phyloP scores from a whole-genome alignment of 2,797 vertebrate genomes.

The Paedocypris micromegethes region DNA sequence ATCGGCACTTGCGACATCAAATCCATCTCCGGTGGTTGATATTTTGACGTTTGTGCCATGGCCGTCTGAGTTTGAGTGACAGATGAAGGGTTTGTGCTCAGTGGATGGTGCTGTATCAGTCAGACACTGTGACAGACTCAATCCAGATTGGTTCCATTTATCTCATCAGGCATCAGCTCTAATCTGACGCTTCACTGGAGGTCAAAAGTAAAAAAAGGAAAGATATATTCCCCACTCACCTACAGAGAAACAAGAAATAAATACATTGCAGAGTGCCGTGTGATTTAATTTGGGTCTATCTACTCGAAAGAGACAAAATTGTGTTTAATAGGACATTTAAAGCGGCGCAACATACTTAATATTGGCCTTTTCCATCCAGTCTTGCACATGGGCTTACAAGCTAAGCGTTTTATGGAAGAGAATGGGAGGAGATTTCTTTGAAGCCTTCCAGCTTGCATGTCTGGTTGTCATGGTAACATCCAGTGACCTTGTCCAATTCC shows the following conservation, averaged over 20 bases:
- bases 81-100: conserved; percentile 16
- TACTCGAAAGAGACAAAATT: background rate
- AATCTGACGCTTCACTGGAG: conserved; percentile 32
- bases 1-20: background rate
- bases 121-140: conserved; percentile 34
- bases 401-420: conserved; percentile 36
- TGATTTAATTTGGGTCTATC: too few species aligned
- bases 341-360: conserved; percentile 1
- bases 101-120: conserved; percentile 21
- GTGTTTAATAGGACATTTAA: background rate
- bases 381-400: conserved; percentile 24
- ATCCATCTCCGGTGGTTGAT: too few species aligned
- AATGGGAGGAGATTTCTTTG: conserved; percentile 31
- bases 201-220: conserved; percentile 17
- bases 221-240: background rate
- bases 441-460: conserved; percentile 47
- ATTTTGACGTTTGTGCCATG: background rate
- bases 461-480: conserved; percentile 51
- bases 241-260: background rate
- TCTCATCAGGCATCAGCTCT: conserved; percentile 36
- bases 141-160: conserved; percentile 31
- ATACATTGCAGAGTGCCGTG: too few species aligned
- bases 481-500: conserved; percentile 47
- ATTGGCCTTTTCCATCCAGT: conserved; percentile 9
- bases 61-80: conserved; percentile 19